A percentile compares a stretch with the other conserved stretches of the same genome.
phyloP scores from a whole-genome alignment of 2,797 vertebrate species.

The Hapalemur alaotrensis region DNA sequence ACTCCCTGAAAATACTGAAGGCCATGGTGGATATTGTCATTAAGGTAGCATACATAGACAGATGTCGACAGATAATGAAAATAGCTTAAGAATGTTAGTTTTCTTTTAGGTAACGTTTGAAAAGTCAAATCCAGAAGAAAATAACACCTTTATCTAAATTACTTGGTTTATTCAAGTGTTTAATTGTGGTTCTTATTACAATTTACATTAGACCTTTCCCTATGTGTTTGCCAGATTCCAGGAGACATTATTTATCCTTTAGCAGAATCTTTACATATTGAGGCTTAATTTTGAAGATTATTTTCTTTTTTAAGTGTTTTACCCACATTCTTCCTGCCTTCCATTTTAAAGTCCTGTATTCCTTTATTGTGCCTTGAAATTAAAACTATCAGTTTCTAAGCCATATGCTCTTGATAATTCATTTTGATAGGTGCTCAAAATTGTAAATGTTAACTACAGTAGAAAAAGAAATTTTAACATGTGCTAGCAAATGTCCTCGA shows the following conservation, averaged over 20 bases:
- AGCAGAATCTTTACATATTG: not conserved
- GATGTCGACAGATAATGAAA: not conserved
- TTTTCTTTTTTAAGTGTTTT: slow-evolving; percentile 30
- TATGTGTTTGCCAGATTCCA: not conserved
- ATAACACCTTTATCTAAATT: not conserved
- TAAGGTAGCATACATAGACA: not conserved
- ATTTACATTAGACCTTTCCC: not conserved
- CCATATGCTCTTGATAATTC: slow-evolving; percentile 68
- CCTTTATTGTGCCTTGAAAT: slow-evolving; percentile 74
- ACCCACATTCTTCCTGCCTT: not conserved
- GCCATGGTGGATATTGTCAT: not conserved
- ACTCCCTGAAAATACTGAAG: not conserved
- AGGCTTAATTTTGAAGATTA: slow-evolving; percentile 27
- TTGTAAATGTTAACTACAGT: slow-evolving; percentile 81
- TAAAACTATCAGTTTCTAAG: slow-evolving; percentile 69
- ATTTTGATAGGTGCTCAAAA: slow-evolving; percentile 77
- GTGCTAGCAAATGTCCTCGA: slow-evolving; percentile 65
- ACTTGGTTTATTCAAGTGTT: not conserved
- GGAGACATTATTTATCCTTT: not conserved
- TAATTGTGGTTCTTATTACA: not conserved
- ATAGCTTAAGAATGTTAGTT: not conserved
- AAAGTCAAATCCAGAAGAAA: not conserved
- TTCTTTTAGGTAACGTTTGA: not conserved
- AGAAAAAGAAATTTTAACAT: slow-evolving; percentile 72
- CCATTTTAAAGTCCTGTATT: slow-evolving; percentile 58